These are phyloP conservation scores for Himalopsyche kuldschensis DNA, from an alignment of 2,888 invertebrate species.

Conservation along the genomic window DNA sequence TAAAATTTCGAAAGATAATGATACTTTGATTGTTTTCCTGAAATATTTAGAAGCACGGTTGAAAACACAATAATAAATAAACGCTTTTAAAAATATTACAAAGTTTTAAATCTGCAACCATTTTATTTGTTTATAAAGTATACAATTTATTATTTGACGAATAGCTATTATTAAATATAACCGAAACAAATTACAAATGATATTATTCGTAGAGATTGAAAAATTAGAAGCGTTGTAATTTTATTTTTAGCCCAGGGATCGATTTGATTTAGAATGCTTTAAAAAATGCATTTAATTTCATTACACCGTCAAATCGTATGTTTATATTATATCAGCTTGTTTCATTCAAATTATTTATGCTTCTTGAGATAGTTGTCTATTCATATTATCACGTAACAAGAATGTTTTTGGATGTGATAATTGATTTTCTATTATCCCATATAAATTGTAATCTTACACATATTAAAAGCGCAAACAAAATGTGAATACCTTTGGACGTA, in stretches of 20 bases:
- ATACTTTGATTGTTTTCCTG: neutral
- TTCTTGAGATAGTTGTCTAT: neutral
- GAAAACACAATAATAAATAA: neutral
- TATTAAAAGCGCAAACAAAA: neutral
- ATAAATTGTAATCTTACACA: neutral
- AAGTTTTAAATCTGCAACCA: neutral
- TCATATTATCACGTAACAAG: neutral
- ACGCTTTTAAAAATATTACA: neutral
- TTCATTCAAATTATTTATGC: neutral
- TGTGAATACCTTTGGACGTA: neutral
- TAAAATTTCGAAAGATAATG: neutral
- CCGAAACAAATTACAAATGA: no score
- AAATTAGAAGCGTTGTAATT: no score
- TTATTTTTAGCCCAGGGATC: no score
- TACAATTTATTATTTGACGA: no score
- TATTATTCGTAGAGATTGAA: no score
- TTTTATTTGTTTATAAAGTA: neutral
- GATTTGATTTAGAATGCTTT: no score
- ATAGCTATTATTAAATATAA: no score
- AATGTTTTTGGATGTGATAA: neutral
- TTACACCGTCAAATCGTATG: no score
- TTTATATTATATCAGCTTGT: neutral
- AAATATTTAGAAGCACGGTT: neutral
- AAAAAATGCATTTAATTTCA: no score
- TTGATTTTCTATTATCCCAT: neutral